Evolutionary conservation across 2,888 invertebrate genomes (phyloP).

Genomic region (Brenthis daphne): DNA sequence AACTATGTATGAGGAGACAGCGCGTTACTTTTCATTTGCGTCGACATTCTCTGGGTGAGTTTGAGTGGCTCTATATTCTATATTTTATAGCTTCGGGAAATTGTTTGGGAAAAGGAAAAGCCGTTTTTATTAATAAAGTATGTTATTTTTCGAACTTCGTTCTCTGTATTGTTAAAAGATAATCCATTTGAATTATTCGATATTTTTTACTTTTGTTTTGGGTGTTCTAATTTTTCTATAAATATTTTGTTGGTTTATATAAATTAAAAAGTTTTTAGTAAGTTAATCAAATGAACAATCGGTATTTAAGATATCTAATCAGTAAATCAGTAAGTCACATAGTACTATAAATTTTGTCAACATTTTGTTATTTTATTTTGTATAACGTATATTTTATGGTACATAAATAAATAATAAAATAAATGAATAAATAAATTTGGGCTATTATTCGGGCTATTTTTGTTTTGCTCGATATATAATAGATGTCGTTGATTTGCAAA

Average conservation of each 20-base stretch:
- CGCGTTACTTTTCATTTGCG: constrained; percentile 78
- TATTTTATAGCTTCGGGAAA: constrained; percentile 51
- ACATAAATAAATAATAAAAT: too few species aligned
- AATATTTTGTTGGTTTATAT: not conserved
- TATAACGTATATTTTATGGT: too few species aligned
- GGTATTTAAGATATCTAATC: too few species aligned
- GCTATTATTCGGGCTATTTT: too few species aligned
- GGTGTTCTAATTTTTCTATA: not conserved
- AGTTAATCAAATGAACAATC: too few species aligned
- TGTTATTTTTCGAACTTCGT: constrained; percentile 18
- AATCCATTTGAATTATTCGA: constrained; percentile 11
- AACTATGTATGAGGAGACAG: constrained; percentile 78
- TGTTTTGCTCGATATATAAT: too few species aligned
- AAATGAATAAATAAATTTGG: too few species aligned
- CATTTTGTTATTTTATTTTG: too few species aligned
- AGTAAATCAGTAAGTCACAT: too few species aligned
- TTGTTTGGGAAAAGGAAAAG: constrained; percentile 24
- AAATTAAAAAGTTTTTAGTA: not conserved
- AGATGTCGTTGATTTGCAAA: too few species aligned
- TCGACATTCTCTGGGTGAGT: constrained; percentile 56
- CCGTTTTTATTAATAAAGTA: constrained; percentile 27
- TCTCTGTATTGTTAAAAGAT: constrained; percentile 8
- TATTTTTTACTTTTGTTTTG: not conserved
- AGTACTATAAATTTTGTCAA: too few species aligned
- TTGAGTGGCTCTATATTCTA: constrained; percentile 63